Conservation (phyloP, 2,888 invertebrate species). For the Rotaria sp. region DNA sequence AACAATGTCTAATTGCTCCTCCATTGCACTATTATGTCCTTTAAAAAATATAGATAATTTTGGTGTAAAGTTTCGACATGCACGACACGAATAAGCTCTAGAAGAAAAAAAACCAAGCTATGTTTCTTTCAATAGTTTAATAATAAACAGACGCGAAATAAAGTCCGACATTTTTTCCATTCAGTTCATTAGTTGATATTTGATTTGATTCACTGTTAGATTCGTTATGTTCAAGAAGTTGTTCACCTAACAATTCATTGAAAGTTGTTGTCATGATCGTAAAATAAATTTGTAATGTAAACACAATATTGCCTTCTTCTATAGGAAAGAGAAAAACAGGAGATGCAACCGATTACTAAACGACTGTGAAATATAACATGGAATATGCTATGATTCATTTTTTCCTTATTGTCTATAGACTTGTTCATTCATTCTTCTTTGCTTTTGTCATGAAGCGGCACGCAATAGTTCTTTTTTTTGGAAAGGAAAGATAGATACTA, state of each 20-base stretch:
- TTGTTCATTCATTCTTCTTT: no score
- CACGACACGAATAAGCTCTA: neutral
- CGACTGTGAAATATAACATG: no score
- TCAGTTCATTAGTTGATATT: neutral
- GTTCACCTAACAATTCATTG: neutral
- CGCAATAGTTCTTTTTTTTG: no score
- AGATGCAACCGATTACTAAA: no score
- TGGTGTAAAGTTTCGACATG: neutral
- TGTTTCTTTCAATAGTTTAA: neutral
- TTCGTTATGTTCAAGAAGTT: neutral
- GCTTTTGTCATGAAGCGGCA: no score
- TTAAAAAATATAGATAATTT: neutral
- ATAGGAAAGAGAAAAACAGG: no score
- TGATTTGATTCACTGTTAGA: neutral
- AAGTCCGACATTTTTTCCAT: neutral
- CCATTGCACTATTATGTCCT: neutral
- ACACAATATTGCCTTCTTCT: no score
- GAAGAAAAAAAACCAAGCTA: neutral
- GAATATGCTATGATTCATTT: no score
- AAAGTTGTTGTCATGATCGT: no score
- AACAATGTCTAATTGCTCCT: neutral
- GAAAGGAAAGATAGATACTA: no score
- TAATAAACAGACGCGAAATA: neutral
- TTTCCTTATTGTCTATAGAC: no score
- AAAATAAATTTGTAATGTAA: no score